Conservation (phyloP, 2,888 invertebrate species). For the Cactoblastis cactorum region DNA sequence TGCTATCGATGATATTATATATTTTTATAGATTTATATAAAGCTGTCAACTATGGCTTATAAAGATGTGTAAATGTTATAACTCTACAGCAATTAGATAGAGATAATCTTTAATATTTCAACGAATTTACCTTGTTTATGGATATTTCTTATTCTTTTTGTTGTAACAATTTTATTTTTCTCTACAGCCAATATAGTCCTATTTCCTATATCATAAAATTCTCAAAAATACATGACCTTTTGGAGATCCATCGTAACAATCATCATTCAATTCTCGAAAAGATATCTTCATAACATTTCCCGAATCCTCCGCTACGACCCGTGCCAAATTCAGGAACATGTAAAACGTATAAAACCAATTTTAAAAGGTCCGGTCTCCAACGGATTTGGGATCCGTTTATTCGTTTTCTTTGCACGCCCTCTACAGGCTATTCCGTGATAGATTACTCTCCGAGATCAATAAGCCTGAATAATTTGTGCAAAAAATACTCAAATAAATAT, state of each 20-base stretch:
- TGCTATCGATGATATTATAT: no score
- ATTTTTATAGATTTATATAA: no score
- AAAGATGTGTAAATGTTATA: no score
- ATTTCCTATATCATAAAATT: no score
- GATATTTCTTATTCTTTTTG: no score
- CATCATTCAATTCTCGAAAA: not conserved
- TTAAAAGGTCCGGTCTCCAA: conserved; percentile 47
- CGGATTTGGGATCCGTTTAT: conserved; percentile 56
- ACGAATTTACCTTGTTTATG: no score
- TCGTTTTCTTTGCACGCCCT: conserved; percentile 46
- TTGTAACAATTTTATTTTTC: no score
- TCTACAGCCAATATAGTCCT: no score
- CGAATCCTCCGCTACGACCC: conserved; percentile 25
- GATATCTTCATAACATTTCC: not conserved
- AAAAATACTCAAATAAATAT: conserved; percentile 55
- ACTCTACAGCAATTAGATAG: no score
- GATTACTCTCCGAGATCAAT: conserved; percentile 58
- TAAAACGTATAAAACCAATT: conserved; percentile 54
- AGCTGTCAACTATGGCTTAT: no score
- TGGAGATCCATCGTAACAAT: not conserved
- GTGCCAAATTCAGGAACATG: conserved; percentile 44
- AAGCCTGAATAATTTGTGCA: conserved; percentile 62
- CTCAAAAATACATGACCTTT: no score
- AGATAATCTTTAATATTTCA: no score
- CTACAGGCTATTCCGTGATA: conserved; percentile 52